These are phyloP conservation scores for Drosophila lacicola DNA, from an alignment of 2,888 invertebrate species.

Conservation along the genomic window DNA sequence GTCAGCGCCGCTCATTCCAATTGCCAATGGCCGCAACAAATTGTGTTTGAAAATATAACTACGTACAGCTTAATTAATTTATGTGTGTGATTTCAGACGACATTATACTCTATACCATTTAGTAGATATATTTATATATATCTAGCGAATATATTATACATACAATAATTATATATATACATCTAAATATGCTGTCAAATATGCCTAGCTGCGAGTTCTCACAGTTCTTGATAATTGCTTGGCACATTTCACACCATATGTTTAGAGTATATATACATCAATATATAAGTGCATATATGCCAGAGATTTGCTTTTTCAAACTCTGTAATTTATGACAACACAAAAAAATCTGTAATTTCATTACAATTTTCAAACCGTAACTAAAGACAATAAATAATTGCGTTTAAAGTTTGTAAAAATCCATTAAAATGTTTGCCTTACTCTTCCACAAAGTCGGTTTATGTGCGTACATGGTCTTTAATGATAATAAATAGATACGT, in stretches of 20 bases:
- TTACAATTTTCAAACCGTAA: constrained; percentile 56
- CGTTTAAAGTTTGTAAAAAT: constrained; percentile 68
- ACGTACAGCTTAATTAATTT: constrained; percentile 26
- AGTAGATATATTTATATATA: constrained; percentile 24
- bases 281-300: constrained; percentile 13
- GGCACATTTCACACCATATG: constrained; percentile 12
- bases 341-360: constrained; percentile 30
- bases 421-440: constrained; percentile 2
- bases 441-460: not conserved
- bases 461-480: not conserved
- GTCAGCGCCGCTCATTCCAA: constrained; percentile 42
- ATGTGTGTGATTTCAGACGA: constrained; percentile 19
- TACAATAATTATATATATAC: constrained; percentile 24
- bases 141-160: constrained; percentile 37
- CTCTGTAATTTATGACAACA: constrained; percentile 29
- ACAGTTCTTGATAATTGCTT: not conserved
- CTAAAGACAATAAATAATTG: constrained; percentile 72
- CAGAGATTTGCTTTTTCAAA: constrained; percentile 52
- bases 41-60: constrained; percentile 18
- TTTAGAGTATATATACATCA: constrained; percentile 3
- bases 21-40: constrained; percentile 24
- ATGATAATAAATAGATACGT: not conserved
- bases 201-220: constrained; percentile 2
- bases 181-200: constrained; percentile 31
- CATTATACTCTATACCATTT: constrained; percentile 33